Evolutionary conservation across 2,113 vertebrate species (phyloP), one percentile per base, ranked within the genome.

Genomic region (Pluvialis apricaria): DNA sequence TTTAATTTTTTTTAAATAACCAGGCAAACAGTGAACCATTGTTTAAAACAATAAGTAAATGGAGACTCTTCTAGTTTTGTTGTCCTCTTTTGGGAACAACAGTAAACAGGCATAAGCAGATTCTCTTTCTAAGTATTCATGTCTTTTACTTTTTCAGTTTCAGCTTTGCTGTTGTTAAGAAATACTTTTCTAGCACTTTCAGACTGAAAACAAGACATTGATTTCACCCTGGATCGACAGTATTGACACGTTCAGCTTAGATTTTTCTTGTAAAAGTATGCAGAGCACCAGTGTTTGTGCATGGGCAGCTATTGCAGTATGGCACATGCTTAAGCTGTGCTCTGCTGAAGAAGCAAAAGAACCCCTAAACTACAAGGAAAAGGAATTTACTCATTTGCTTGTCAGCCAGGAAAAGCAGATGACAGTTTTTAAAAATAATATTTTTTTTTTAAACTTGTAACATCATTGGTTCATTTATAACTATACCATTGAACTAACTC

Each of bases 181-280:
- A 91, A 69, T 38, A 42, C 15, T 73, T 66, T 47, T 70, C 40
- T n/a, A 82, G 26, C 21, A 29, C 32, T 70, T 65, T 72, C 42
- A 70, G 40, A 13, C 49, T 73, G 45, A 70, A 85, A 77, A n/a
- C 9, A 58, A 79, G 47, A 31, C 70, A 38, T 6, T 36, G 44
- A 20, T 85, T 76, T 78, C 75, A 54, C 26, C 25, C 54, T 76
- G 49, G 44, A n/a, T 16, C 1, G 15, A 40, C 34, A 49, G 31
- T 11, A 32, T 24, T 34, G 68, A n/a, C 3, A 0, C 0, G 0
- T 8, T 57, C 12, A 45, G 55, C 34, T 84, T 32, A n/a, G n/a
- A 32, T 79, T 64, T 84, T 81, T 55, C 89, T 10, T 76, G 34
- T n/a, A 10, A 22, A 91, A 21, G 9, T 51, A 29, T 34, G 38